These are phyloP conservation scores for Latrodectus elegans DNA, from an alignment of 2,888 invertebrate genomes.

Conservation along the genomic window DNA sequence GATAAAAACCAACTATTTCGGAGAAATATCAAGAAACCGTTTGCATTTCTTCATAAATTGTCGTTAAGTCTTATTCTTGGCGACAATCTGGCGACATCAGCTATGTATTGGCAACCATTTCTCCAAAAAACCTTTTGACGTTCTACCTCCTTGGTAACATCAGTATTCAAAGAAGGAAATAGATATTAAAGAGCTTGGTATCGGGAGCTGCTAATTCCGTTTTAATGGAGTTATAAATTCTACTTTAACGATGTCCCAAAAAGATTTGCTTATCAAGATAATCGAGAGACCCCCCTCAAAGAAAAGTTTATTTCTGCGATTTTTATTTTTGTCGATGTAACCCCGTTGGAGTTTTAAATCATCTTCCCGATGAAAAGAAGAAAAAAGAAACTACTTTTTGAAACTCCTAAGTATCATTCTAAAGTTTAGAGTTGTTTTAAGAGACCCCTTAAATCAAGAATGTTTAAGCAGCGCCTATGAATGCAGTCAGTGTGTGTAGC, in stretches of 20 bases:
- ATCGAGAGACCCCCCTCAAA: conserved; percentile 7
- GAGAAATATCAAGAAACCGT: no score
- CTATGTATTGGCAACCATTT: conserved; percentile 22
- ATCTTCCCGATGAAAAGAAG: conserved; percentile 33
- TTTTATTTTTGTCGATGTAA: conserved; percentile 54
- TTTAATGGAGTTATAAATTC: conserved; percentile 69
- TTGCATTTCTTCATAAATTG: no score
- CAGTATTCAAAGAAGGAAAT: conserved; percentile 63
- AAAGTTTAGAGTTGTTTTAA: conserved; percentile 43
- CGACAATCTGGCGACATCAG: conserved; percentile 11
- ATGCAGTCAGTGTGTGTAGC: no score
- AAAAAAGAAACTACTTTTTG: conserved; percentile 2
- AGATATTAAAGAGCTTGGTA: conserved; percentile 53
- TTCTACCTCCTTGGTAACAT: conserved; percentile 37
- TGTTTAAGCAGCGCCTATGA: background rate
- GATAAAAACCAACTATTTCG: no score
- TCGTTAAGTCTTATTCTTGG: conserved; percentile 13
- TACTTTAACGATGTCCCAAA: conserved; percentile 64
- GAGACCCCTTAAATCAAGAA: conserved; percentile 9
- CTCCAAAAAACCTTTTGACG: conserved; percentile 33
- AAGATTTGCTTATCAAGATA: conserved; percentile 61
- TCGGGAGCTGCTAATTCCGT: conserved; percentile 58
- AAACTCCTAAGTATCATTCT: conserved; percentile 20
- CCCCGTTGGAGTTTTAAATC: conserved; percentile 41
- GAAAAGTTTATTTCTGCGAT: conserved; percentile 44